Percentiles rank a stretch among this genome's conserved stretches.
Conservation (phyloP, 2,113 vertebrate genomes). For the Rhabdornis inornatus region DNA sequence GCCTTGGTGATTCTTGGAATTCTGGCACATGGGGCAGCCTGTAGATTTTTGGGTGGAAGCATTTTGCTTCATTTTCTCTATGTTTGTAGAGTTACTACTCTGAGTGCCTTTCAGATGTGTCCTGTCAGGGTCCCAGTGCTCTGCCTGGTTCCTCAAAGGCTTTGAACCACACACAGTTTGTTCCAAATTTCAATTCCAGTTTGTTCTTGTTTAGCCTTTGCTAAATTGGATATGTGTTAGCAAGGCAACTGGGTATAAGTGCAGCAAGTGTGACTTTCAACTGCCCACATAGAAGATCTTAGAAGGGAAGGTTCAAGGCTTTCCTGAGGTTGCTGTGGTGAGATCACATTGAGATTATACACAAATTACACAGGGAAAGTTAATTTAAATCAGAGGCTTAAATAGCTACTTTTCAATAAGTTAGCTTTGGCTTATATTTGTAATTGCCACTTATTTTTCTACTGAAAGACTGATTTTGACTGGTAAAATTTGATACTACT, state of each 20-base stretch:
- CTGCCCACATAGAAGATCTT: neutral
- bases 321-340: neutral
- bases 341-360: neutral
- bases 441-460: neutral
- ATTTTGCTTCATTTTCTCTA: neutral
- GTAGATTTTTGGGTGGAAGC: neutral
- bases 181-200: neutral
- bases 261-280: neutral
- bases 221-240: neutral
- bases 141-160: neutral
- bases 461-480: neutral
- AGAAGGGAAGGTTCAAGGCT: neutral
- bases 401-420: neutral
- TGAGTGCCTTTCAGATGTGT: neutral
- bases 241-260: neutral
- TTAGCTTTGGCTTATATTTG: neutral
- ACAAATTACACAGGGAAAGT: neutral
- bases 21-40: neutral
- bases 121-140: neutral
- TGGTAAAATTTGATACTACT: neutral
- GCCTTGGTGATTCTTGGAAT: neutral
- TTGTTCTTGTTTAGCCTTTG: neutral
- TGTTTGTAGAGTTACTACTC: neutral
- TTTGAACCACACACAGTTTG: neutral
- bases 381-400: neutral